Base-by-base conservation (phyloP, 2,797 vertebrate genomes). In the Anolis apletophallus region DNA sequence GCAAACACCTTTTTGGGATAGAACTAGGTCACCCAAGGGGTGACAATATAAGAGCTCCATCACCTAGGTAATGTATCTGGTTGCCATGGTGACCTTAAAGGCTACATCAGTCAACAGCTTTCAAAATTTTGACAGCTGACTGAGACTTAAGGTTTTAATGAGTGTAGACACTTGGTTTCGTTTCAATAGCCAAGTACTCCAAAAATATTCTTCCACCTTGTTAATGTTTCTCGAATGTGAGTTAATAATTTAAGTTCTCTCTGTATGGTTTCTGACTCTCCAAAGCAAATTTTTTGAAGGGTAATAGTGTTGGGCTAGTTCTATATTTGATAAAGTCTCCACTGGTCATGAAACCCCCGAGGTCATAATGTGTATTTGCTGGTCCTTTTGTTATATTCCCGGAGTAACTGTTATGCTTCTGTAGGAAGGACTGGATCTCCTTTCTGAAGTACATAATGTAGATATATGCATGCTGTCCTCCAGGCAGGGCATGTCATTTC, bases 11-110 rank as follows among this genome's bases (percentile, higher is more conserved):
- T 81, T 32, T 67, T 87, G 0, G n/a, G 80, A 21, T 88, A 83
- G 93, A 95, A 95, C 3, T 86, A 90, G 93, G 90, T 93, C 88
- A 92, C 83, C 91, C 29, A 13, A 83, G 86, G 93, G 92, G 90
- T 91, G 90, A 89, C 88, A 84, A 87, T 88, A 88, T 88, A 92
- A 87, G 91, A 94, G 91, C 92, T 87, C 84, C 93, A 85, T 79
- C 0, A 32, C 88, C 92, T 88, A 92, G 93, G 93, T 91, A 90
- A 89, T 76, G 87, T 85, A 85, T 92, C 92, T 84, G 0, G 94
- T 97, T 95, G 92, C 95, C 94, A 96, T 95, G 94, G 96, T 93
- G 95, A 96, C 93, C 91, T 0, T 73, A 0, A 92, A 91, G 94
- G 89, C 91, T 88, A 86, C 83, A 90, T 84, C 93, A 91, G 91